A percentile compares a stretch with the other conserved stretches of the same genome.
These are phyloP conservation scores for Acleris sparsana DNA, from an alignment of 2,888 invertebrate species.

Conservation along the genomic window DNA sequence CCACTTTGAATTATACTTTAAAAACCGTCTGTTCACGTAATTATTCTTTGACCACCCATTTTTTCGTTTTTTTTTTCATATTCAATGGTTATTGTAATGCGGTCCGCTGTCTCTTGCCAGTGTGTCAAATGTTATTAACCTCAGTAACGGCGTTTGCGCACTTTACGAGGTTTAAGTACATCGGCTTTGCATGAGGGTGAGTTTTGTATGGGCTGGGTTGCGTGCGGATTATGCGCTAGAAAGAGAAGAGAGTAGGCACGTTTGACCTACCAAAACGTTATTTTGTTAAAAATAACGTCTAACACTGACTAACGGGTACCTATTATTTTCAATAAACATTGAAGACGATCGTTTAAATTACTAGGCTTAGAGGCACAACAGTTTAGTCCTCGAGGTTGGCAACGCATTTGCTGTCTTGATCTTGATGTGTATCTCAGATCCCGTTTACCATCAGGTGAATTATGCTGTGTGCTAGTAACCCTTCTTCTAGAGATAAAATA, in stretches of 20 bases:
- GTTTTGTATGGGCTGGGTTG: neutral
- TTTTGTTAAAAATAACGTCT: no score
- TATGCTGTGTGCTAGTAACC: no score
- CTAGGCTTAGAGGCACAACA: neutral
- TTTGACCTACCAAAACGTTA: no score
- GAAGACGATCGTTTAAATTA: neutral
- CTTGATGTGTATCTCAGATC: no score
- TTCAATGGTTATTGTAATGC: conserved; percentile 43
- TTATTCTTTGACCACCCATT: conserved; percentile 50
- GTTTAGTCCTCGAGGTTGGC: neutral
- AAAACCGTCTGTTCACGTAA: conserved; percentile 37
- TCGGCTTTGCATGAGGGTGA: no score
- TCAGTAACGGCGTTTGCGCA: neutral
- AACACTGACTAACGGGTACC: no score
- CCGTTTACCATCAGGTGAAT: no score
- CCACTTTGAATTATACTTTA: conserved; percentile 31
- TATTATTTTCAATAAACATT: no score
- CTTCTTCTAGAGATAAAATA: no score
- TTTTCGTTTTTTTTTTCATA: conserved; percentile 43
- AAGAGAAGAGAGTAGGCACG: no score
- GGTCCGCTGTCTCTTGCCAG: conserved; percentile 38
- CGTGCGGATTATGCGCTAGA: neutral
- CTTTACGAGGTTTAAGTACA: neutral
- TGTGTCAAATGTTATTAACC: conserved; percentile 32
- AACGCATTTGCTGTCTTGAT: no score